Conservation (phyloP, 1,140 invertebrate genomes). For the Samia ricini region DNA sequence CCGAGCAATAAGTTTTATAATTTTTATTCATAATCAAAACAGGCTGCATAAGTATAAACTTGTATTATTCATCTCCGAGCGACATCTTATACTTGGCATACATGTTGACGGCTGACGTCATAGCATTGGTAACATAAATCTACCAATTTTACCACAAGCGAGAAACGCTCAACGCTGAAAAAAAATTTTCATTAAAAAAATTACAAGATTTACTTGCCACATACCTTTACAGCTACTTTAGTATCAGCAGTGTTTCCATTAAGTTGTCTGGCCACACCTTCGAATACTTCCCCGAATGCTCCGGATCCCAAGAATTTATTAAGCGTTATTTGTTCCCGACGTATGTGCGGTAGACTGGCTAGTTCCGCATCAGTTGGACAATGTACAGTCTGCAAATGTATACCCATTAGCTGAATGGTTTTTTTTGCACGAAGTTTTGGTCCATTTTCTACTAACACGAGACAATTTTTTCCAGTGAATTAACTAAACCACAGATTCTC, state of each 20-base stretch:
- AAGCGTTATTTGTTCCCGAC: conserved; percentile 87
- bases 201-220: neutral
- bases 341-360: conserved; percentile 89
- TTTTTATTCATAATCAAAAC: too few relatives aligned
- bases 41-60: too few relatives aligned
- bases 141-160: too few relatives aligned
- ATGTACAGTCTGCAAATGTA: conserved; percentile 39
- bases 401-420: neutral
- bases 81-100: too few relatives aligned
- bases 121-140: too few relatives aligned
- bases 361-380: conserved; percentile 73
- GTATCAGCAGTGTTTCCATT: conserved; percentile 77
- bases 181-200: neutral
- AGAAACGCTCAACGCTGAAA: too few relatives aligned
- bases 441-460: too few relatives aligned
- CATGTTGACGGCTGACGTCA: too few relatives aligned
- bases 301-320: conserved; percentile 95
- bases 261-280: conserved; percentile 87
- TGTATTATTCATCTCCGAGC: too few relatives aligned
- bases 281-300: conserved; percentile 98
- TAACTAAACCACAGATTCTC: too few relatives aligned
- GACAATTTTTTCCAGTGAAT: too few relatives aligned
- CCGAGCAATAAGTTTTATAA: too few relatives aligned
- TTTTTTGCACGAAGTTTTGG: neutral
- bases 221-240: conserved; percentile 92